Conservation (phyloP, 2,888 invertebrate genomes). For the Lissocephala sabroskyi region DNA sequence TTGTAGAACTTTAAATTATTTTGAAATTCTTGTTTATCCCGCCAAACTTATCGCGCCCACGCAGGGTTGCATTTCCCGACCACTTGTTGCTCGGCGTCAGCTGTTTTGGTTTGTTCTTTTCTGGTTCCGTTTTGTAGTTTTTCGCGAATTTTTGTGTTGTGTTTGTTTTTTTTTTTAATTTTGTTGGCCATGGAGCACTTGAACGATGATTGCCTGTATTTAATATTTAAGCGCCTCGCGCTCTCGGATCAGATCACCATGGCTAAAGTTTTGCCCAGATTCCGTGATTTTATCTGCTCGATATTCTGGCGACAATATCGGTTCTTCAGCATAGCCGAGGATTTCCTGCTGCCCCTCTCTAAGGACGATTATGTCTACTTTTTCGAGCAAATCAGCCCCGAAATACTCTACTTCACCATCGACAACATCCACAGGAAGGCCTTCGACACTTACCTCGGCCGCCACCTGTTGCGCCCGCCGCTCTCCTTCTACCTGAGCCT, state of each 20-base stretch:
- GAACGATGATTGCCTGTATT: conserved; percentile 44
- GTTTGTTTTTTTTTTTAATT: neutral
- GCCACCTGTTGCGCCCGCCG: conserved; percentile 40
- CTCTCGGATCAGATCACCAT: conserved; percentile 41
- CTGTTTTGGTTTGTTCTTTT: neutral
- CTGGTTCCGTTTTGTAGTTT: neutral
- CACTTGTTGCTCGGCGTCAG: no score
- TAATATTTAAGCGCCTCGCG: conserved; percentile 38
- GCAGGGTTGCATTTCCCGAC: no score
- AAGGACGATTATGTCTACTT: conserved; percentile 45
- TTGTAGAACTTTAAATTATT: no score
- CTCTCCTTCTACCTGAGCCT: conserved; percentile 37
- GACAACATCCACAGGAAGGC: conserved; percentile 50
- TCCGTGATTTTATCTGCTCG: conserved; percentile 29
- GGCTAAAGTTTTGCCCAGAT: conserved; percentile 38
- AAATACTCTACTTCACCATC: conserved; percentile 47
- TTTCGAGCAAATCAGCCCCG: conserved; percentile 36
- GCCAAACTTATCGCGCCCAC: no score
- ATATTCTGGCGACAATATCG: conserved; percentile 44
- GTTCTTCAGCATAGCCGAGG: conserved; percentile 41
- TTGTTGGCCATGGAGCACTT: conserved; percentile 26
- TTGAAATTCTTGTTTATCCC: no score
- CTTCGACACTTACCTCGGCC: conserved; percentile 39
- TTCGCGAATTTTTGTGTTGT: no score
- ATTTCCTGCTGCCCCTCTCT: conserved; percentile 30